These are phyloP conservation scores for Xenopus tropicalis DNA, from an alignment of 2,113 vertebrate genomes.

Conservation along the genomic window UCB_Xtro_10.0 CM004443.2:192286501-192287000, in stretches of 20 bases:
- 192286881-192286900: conserved; percentile 92
- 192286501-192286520: conserved; percentile 26
- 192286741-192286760: conserved; percentile 75
- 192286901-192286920: conserved; percentile 90
- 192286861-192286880: conserved; percentile 95
- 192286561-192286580: conserved; percentile 46
- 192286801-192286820: conserved; percentile 98
- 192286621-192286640: conserved; percentile 63
- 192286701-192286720: conserved; percentile 77
- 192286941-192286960: conserved; percentile 53
- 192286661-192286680: conserved; percentile 67
- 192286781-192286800: conserved; percentile 99
- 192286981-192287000: conserved; percentile 15
- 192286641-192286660: conserved; percentile 69
- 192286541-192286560: conserved; percentile 44
- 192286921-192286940: conserved; percentile 61
- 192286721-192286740: conserved; percentile 73
- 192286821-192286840: conserved; percentile 88
- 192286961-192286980: conserved; percentile 72
- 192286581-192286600: conserved; percentile 47
- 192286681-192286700: conserved; percentile 69
- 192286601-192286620: conserved; percentile 45
- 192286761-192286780: conserved; percentile 95
- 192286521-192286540: conserved; percentile 49
- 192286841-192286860: conserved; percentile 92